Percentiles rank a stretch among this genome's conserved stretches.
Evolutionary conservation across 2,797 vertebrate genomes (phyloP).

Genomic region (Premnoplex brunnescens): DNA sequence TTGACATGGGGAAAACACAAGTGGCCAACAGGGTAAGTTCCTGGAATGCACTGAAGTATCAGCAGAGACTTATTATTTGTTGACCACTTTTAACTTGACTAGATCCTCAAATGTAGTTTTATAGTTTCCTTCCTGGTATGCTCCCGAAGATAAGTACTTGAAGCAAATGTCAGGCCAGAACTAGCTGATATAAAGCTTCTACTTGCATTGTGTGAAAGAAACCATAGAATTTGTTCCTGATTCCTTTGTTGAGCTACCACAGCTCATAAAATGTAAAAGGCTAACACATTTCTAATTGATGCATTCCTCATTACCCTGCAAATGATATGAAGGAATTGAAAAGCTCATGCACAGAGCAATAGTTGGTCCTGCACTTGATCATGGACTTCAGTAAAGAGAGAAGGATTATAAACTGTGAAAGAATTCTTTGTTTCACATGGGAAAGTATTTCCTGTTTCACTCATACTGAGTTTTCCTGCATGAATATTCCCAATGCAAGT

Average conservation of each 20-base stretch:
- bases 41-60: background rate
- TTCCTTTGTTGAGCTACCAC: background rate
- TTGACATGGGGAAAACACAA: background rate
- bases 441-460: background rate
- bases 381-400: background rate
- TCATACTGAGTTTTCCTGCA: background rate
- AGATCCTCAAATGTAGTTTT: constrained; percentile 17
- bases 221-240: background rate
- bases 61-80: background rate
- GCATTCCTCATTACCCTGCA: background rate
- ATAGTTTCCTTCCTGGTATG: constrained; percentile 28
- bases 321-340: background rate
- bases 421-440: background rate
- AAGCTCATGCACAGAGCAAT: background rate
- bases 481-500: background rate
- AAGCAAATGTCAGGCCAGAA: background rate
- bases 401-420: background rate
- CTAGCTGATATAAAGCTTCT: background rate
- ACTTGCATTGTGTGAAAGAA: background rate
- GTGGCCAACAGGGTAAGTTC: background rate
- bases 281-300: background rate
- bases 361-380: background rate
- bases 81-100: background rate
- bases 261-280: background rate
- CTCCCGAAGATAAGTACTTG: constrained; percentile 22